Evolutionary conservation across 2,888 invertebrate species (phyloP).

Genomic region (Shargacucullia verbasci): DNA sequence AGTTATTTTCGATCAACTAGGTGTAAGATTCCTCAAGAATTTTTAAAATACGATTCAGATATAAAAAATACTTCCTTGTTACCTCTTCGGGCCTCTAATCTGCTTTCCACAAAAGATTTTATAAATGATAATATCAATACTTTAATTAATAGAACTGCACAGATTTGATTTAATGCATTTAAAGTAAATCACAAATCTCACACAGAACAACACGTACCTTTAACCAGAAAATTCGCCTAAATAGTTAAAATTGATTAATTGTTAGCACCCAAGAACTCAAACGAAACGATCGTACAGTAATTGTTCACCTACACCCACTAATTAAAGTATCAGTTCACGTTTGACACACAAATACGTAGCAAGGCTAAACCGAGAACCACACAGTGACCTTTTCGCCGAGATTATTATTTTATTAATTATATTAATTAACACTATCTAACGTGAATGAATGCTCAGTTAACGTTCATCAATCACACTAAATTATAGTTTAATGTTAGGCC

Average conservation of each 20-base stretch:
- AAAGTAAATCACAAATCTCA: too few species aligned
- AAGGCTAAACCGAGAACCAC: slow-evolving; percentile 36
- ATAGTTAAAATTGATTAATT: not conserved
- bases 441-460: slow-evolving; percentile 21
- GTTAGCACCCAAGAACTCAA: slow-evolving; percentile 17
- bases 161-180: too few species aligned
- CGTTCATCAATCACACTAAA: slow-evolving; percentile 57
- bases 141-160: too few species aligned
- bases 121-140: too few species aligned
- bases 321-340: slow-evolving; percentile 44
- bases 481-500: slow-evolving; percentile 41
- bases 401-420: slow-evolving; percentile 72
- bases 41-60: too few species aligned
- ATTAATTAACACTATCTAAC: slow-evolving; percentile 58
- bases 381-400: slow-evolving; percentile 70
- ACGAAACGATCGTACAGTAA: slow-evolving; percentile 27
- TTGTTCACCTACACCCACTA: slow-evolving; percentile 36
- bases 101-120: too few species aligned
- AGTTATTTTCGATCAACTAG: too few species aligned
- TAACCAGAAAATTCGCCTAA: too few species aligned
- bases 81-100: too few species aligned
- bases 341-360: slow-evolving; percentile 49
- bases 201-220: too few species aligned
- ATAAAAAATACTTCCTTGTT: too few species aligned
- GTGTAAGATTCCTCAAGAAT: too few species aligned